Percentiles rank a stretch among this genome's conserved stretches.
Conservation (phyloP, 2,113 vertebrate genomes). For the Apus apus region DNA sequence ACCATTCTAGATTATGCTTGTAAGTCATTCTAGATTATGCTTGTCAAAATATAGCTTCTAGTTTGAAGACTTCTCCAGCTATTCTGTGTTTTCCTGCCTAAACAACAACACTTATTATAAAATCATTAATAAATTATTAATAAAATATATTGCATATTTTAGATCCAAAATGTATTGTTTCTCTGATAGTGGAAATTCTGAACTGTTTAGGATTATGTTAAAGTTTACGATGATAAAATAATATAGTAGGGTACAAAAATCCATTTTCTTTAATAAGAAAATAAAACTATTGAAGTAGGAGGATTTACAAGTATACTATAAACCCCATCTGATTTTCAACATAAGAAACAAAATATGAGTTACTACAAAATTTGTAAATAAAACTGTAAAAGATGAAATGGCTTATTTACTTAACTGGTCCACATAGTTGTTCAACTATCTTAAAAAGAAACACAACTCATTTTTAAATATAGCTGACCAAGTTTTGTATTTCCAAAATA, state of each 20-base stretch:
- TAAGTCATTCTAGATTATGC: background rate
- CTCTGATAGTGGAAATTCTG: background rate
- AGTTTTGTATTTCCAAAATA: background rate
- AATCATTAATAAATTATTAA: background rate
- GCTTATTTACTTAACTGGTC: background rate
- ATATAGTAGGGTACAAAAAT: background rate
- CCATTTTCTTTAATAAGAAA: background rate
- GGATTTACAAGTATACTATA: background rate
- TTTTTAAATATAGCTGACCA: background rate
- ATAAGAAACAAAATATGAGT: background rate
- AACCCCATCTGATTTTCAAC: background rate
- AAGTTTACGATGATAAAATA: background rate
- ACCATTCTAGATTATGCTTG: background rate
- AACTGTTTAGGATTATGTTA: background rate
- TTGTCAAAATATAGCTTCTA: background rate
- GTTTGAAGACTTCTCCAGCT: background rate
- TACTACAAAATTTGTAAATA: background rate
- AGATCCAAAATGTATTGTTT: background rate
- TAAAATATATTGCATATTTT: background rate
- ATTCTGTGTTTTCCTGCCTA: background rate
- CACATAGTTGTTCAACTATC: background rate
- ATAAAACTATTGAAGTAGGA: background rate
- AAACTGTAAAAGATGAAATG: background rate
- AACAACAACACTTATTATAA: background rate
- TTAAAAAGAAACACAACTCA: background rate